Base-by-base conservation (phyloP, 2,797 vertebrate species). In the Acanthurus leucopareius region DNA sequence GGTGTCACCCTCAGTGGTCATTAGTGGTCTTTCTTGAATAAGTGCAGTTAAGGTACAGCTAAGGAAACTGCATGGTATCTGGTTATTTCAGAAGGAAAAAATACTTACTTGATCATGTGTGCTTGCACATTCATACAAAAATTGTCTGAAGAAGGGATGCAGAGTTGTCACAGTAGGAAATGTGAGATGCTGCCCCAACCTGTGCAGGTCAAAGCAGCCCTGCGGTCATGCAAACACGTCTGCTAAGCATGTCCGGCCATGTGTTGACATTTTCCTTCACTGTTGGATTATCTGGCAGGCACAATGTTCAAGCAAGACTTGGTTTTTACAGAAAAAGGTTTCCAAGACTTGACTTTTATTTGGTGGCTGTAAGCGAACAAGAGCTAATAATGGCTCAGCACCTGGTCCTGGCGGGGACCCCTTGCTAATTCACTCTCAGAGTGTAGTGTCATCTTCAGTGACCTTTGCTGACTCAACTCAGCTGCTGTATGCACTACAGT, bases 401-500 rank as follows among this genome's bases (percentile, higher is more conserved):
- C 86, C 87, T 85, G 71, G 84, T 64, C 72, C 64, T 80, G 79
- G 86, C 70, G 83, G 70, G 57, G 83, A 69, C 74, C 83, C 72
- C 75, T 53, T 49, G 60, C 83, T 88, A 88, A 89, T 89, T 89
- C 86, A 87, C 90, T 91, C 79, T 79, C 73, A 13, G 63, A 69
- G 64, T 49, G 73, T 44, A 47, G 69, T 71, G 84, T 80, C 77
- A 79, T 92, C 88, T 83, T 71, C 49, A 0, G 75, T 90, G 90
- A 90, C 89, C 90, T 92, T 88, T 90, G 89, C 91, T 89, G 89
- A 92, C 85, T 92, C 74, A 77, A 82, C 83, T 80, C 57, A 53
- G 81, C 82, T 62, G 63, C 82, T 65, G 45, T 72, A 54, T 79
- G 81, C 79, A 73, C 82, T 74, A 77, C 48, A 54, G 79, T 17